A percentile compares a stretch with the other conserved stretches of the same genome.
phyloP scores from a whole-genome alignment of 2,113 vertebrate genomes.

The Myrmecophaga tridactyla region DNA sequence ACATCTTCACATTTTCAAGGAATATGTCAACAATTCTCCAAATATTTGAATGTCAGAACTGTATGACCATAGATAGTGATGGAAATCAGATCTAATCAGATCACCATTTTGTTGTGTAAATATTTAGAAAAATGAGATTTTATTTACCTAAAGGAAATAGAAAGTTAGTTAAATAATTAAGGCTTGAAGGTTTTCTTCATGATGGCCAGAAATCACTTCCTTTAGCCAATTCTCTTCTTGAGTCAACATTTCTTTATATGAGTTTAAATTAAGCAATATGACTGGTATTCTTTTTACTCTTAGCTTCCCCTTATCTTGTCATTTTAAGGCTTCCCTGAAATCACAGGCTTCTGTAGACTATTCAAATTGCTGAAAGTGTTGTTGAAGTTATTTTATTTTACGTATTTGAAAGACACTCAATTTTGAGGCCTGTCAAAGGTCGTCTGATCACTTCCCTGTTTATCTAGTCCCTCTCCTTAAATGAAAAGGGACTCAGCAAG shows the following conservation, averaged over 20 bases:
- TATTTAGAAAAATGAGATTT: background rate
- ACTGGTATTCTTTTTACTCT: background rate
- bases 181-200: background rate
- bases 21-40: background rate
- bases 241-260: background rate
- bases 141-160: background rate
- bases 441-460: background rate
- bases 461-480: background rate
- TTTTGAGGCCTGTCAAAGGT: background rate
- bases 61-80: background rate
- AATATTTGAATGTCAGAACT: background rate
- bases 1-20: background rate
- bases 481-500: background rate
- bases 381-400: background rate
- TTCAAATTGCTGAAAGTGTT: background rate
- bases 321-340: conserved; percentile 28
- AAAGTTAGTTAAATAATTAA: background rate
- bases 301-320: background rate
- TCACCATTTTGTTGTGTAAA: background rate
- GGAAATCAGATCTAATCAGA: background rate
- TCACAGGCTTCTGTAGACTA: background rate
- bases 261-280: background rate
- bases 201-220: background rate
- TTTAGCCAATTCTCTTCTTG: background rate
- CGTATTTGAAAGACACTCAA: background rate